A percentile compares a stretch with the other conserved stretches of the same genome.
These are phyloP conservation scores for Halictus ligatus DNA, from an alignment of 2,888 invertebrate genomes.

Conservation along the genomic window DNA sequence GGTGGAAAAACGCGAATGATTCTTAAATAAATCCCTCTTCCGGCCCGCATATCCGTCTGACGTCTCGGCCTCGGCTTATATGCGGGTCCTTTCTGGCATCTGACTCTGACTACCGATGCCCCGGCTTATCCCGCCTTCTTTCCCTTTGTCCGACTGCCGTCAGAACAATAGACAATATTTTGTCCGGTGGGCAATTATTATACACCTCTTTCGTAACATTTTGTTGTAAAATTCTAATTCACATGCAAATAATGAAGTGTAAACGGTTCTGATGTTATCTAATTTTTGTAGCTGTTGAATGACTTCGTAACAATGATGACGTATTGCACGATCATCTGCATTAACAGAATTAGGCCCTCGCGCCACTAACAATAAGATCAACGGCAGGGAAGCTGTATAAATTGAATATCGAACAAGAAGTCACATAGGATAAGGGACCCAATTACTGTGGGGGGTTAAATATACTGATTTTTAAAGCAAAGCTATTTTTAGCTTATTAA, in stretches of 20 bases:
- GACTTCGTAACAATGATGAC: too few relatives aligned
- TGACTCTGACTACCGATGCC: constrained; percentile 13
- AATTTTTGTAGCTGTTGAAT: not conserved
- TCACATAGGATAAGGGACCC: too few relatives aligned
- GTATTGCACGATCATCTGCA: too few relatives aligned
- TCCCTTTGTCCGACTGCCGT: not conserved
- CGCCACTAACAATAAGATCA: not conserved
- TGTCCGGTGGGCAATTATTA: not conserved
- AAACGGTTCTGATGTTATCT: not conserved
- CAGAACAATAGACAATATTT: not conserved
- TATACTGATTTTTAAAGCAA: too few relatives aligned
- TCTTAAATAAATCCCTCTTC: constrained; percentile 63
- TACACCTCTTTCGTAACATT: too few relatives aligned
- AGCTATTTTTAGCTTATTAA: too few relatives aligned
- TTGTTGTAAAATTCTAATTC: too few relatives aligned
- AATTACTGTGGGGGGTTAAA: too few relatives aligned
- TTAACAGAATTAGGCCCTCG: not conserved
- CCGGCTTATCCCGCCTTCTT: constrained; percentile 13
- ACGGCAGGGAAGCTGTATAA: not conserved
- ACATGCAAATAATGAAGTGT: too few relatives aligned
- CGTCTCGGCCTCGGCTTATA: constrained; percentile 14
- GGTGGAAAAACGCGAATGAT: constrained; percentile 42
- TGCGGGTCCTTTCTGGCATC: constrained; percentile 26
- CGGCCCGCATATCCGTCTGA: constrained; percentile 39
- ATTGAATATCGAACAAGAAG: not conserved